phyloP scores from a whole-genome alignment of 2,888 invertebrate species.

The Coecobrya sp. region DNA sequence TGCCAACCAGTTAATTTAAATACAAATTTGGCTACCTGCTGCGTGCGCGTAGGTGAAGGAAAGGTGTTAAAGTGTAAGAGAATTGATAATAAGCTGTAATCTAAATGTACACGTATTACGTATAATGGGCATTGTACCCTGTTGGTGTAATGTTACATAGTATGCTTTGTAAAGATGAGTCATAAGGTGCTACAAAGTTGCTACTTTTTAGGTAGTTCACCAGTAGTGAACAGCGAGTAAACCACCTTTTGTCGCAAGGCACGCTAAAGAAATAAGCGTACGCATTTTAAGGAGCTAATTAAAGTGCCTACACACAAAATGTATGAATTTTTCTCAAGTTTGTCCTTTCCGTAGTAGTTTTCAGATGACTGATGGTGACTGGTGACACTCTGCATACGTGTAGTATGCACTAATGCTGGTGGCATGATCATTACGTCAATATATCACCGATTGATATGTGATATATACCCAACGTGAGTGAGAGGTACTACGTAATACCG shows the following conservation, averaged over 20 bases:
- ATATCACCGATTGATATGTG: too few species aligned
- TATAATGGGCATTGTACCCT: background rate
- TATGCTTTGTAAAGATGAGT: constrained; percentile 21
- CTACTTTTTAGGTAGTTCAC: constrained; percentile 12
- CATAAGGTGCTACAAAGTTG: constrained; percentile 30
- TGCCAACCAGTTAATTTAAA: constrained; percentile 71
- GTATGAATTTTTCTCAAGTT: background rate
- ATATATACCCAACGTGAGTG: too few species aligned
- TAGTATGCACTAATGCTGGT: too few species aligned
- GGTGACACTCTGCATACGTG: too few species aligned
- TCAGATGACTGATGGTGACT: too few species aligned
- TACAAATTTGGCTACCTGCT: constrained; percentile 78
- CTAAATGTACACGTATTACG: constrained; percentile 33
- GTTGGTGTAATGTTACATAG: background rate
- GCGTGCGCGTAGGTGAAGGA: constrained; percentile 58
- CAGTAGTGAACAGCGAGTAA: background rate
- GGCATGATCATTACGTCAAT: too few species aligned
- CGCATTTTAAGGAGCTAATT: constrained; percentile 50
- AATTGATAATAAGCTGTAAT: constrained; percentile 55
- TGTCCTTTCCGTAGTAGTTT: background rate
- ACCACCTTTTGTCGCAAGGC: constrained; percentile 5
- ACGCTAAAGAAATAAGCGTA: background rate
- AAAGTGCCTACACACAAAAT: constrained; percentile 61
- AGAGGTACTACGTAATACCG: too few species aligned
- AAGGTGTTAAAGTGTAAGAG: constrained; percentile 68